Percentiles rank a stretch among this genome's conserved stretches.
Evolutionary conservation across 2,113 vertebrate species (phyloP).

Genomic region (Pan paniscus): DNA sequence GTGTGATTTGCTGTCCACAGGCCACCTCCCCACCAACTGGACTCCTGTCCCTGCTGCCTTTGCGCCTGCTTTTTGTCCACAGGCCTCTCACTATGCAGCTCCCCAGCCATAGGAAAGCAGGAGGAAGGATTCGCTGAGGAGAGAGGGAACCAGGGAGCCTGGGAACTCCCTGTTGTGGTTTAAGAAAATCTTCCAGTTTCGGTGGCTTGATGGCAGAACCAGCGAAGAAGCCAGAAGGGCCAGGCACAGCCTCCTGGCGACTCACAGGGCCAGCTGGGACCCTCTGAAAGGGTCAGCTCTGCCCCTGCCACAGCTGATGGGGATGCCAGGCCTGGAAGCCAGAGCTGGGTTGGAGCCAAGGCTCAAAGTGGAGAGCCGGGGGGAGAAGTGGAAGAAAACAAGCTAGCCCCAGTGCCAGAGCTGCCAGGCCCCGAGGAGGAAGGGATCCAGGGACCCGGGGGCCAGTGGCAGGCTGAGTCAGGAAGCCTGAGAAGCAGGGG

Average conservation of each 20-base stretch:
- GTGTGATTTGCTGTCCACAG: background rate
- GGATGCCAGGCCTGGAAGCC: background rate
- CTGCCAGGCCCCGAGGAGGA: background rate
- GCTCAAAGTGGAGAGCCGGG: background rate
- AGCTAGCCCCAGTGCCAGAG: background rate
- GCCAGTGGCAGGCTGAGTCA: background rate
- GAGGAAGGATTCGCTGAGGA: background rate
- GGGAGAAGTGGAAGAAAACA: slow-evolving; percentile 26
- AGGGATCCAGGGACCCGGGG: background rate
- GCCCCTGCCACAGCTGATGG: slow-evolving; percentile 47
- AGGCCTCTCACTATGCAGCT: background rate
- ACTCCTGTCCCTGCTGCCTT: background rate
- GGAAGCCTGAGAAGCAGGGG: background rate
- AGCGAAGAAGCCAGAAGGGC: background rate
- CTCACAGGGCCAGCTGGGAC: slow-evolving; percentile 56
- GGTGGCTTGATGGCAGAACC: background rate
- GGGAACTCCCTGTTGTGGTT: background rate
- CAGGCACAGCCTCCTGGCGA: slow-evolving; percentile 9
- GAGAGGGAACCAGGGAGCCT: background rate
- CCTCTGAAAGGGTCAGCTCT: slow-evolving; percentile 48
- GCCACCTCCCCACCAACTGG: background rate
- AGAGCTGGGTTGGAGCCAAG: slow-evolving; percentile 41
- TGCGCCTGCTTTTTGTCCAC: background rate
- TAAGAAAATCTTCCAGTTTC: background rate
- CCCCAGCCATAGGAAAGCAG: background rate